Percentiles rank a stretch among this genome's conserved stretches.
These are phyloP conservation scores for Megalopta genalis DNA, from an alignment of 1,140 invertebrate genomes.

Conservation along the genomic window DNA sequence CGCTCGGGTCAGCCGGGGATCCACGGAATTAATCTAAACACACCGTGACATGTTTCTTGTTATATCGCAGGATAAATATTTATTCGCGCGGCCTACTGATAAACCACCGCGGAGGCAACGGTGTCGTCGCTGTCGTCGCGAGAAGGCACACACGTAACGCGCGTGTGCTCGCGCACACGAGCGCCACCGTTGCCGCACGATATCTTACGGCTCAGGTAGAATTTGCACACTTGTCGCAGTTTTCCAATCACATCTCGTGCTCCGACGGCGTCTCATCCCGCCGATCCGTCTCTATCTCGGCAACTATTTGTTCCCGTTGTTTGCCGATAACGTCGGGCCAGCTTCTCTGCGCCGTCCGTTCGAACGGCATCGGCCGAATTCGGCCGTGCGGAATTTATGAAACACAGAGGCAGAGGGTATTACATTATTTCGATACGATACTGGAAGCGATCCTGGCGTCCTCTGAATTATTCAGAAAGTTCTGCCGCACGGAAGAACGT, in stretches of 20 bases:
- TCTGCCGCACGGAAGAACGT: too few species aligned
- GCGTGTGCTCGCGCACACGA: background rate
- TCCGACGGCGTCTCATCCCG: background rate
- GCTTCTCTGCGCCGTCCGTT: too few species aligned
- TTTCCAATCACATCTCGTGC: background rate
- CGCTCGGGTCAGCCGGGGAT: background rate
- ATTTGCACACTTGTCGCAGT: background rate
- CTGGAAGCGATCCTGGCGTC: too few species aligned
- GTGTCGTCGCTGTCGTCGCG: background rate
- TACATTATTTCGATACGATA: too few species aligned
- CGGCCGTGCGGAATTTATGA: too few species aligned
- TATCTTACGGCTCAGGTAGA: background rate
- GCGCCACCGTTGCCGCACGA: background rate
- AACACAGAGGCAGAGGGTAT: too few species aligned
- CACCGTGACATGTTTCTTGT: background rate
- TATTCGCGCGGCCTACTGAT: slow-evolving; percentile 18
- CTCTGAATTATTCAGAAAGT: too few species aligned
- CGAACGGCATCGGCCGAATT: too few species aligned
- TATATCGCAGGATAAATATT: slow-evolving; percentile 32
- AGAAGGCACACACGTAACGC: background rate
- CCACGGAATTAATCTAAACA: slow-evolving; percentile 30
- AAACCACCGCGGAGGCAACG: background rate
- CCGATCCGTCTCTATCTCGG: background rate
- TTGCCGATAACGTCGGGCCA: too few species aligned
- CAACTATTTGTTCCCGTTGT: background rate